Base-by-base conservation (phyloP, 2,797 vertebrate species). In the Synanceia verrucosa region DNA sequence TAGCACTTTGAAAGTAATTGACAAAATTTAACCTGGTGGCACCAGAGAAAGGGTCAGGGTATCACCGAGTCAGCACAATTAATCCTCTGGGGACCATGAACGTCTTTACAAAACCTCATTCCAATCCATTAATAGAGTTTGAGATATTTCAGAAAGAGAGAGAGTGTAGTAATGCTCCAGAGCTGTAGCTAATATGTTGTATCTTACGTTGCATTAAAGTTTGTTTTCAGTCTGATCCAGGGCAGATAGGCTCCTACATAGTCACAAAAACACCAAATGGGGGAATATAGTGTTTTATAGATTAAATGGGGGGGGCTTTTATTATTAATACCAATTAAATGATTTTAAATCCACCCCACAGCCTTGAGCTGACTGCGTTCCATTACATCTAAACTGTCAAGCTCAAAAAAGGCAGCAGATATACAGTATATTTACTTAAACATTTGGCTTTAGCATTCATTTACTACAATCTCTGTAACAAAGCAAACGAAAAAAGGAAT, bases 361-460 rank as follows among this genome's bases (percentile, higher is more conserved):
- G 44, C 24, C 3, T 6, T 13, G 1, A 43, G 11, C 36, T 5
- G 1, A n/a, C 21, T 10, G 36, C 24, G 51, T 47, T 37, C 47
- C n/a, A 55, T 18, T 9, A 67, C 11, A 61, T 51, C 18, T 33
- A 13, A 56, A 65, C 58, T 18, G 12, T 31, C 7, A 29, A 29
- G 23, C n/a, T 9, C 9, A 33, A 71, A 61, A 63, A 9, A 28
- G n/a, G 18, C 46, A 36, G n/a, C 34, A 65, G 34, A 65, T 50
- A 60, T 33, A 46, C 13, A 57, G 39, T 28, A 5, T 26, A 59
- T 71, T 67, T 60, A 64, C 26, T 44, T 52, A 57, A n/a, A 60
- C 50, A 21, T 64, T 9, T 29, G 47, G 26, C 6, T 39, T 18
- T 5, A 12, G 56, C 46, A 43, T 56, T 70, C 19, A 52, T 43